phyloP scores from a whole-genome alignment of 2,888 invertebrate genomes.

The Loripinus fragilis region DNA sequence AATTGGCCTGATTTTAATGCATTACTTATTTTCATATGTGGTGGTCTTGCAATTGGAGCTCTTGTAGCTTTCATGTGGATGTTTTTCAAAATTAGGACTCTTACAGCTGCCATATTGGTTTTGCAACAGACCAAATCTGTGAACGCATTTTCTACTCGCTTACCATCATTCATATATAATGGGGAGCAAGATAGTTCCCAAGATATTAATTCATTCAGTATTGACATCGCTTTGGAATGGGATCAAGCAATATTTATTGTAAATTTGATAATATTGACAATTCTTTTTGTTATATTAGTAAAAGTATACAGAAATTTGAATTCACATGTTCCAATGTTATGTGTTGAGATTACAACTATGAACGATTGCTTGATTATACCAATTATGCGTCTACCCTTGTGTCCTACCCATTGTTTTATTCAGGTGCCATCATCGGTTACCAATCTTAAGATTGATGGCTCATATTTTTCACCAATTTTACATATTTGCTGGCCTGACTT shows the following conservation, averaged over 20 bases:
- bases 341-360: conserved; percentile 7
- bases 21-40: conserved; percentile 15
- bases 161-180: conserved; percentile 29
- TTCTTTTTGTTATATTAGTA: background rate
- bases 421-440: background rate
- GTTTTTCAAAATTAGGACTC: conserved; percentile 7
- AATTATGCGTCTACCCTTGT: conserved; percentile 14
- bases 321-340: background rate
- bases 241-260: conserved; percentile 18
- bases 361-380: conserved; percentile 16
- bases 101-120: background rate
- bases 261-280: background rate
- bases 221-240: conserved; percentile 4
- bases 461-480: background rate
- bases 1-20: conserved; percentile 29
- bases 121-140: background rate
- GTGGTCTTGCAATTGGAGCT: background rate
- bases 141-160: conserved; percentile 1
- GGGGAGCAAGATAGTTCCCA: background rate
- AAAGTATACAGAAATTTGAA: background rate
- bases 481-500: conserved; percentile 4
- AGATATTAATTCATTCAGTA: background rate
- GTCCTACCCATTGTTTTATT: conserved; percentile 16
- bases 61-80: background rate
- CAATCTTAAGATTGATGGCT: background rate